phyloP scores from a whole-genome alignment of 2,113 vertebrate genomes.

The Collichthys lucidus region DNA sequence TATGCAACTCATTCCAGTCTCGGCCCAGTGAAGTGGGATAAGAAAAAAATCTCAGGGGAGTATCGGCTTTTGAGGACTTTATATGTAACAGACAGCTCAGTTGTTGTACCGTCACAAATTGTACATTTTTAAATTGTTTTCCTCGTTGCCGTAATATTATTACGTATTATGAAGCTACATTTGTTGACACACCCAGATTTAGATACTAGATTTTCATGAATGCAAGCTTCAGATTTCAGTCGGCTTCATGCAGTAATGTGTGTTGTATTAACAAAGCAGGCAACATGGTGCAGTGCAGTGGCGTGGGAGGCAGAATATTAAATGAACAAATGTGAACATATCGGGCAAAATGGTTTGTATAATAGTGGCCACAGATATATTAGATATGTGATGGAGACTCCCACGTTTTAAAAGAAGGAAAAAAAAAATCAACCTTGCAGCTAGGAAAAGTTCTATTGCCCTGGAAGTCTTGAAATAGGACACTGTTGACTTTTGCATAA shows the following conservation, averaged over 20 bases:
- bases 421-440: constrained; percentile 19
- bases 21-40: constrained; percentile 63
- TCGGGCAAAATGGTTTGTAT: constrained; percentile 6
- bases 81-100: constrained; percentile 17
- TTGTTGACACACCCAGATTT: background rate
- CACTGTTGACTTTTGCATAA: background rate
- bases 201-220: too few species aligned
- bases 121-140: background rate
- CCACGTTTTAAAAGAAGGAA: background rate
- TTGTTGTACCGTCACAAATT: background rate
- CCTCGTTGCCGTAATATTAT: background rate
- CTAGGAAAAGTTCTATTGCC: background rate
- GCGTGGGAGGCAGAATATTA: constrained; percentile 39
- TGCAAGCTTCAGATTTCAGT: background rate
- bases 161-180: background rate
- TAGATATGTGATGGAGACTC: constrained; percentile 9
- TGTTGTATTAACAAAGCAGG: constrained; percentile 15
- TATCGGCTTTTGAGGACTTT: constrained; percentile 46
- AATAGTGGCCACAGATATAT: background rate
- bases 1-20: constrained; percentile 64
- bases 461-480: background rate
- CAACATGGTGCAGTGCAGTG: background rate
- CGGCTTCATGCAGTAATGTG: background rate
- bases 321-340: constrained; percentile 35
- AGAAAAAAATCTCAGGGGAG: constrained; percentile 42